Evolutionary conservation across 2,797 vertebrate species (phyloP).

Genomic region (Tokudaia muenninki): DNA sequence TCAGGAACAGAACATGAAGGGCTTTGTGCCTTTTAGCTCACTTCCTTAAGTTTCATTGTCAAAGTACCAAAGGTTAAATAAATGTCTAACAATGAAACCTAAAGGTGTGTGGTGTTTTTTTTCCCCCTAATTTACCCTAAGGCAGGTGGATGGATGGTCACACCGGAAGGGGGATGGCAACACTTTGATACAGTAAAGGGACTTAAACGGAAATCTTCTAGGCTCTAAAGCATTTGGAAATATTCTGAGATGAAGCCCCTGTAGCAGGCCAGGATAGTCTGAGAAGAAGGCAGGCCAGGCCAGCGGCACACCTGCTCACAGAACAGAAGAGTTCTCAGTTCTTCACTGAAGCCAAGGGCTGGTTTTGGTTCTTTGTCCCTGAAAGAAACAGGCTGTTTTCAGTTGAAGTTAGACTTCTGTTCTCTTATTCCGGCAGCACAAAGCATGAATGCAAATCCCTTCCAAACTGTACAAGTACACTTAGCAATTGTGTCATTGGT

Average conservation of each 20-base stretch:
- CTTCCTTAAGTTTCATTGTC: constrained; percentile 71
- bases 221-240: constrained; percentile 48
- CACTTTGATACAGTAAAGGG: constrained; percentile 62
- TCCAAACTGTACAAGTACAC: background rate
- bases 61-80: constrained; percentile 64
- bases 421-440: constrained; percentile 49
- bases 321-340: background rate
- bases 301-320: background rate
- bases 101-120: constrained; percentile 44
- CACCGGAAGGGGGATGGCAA: constrained; percentile 57
- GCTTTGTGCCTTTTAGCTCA: constrained; percentile 73
- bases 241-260: background rate
- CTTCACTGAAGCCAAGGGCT: background rate
- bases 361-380: background rate
- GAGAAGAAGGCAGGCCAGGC: background rate
- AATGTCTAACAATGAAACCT: constrained; percentile 62
- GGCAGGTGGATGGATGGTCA: constrained; percentile 77
- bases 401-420: constrained; percentile 23
- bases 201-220: constrained; percentile 53
- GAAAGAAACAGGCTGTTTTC: constrained; percentile 3
- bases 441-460: constrained; percentile 17
- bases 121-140: background rate
- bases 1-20: constrained; percentile 54
- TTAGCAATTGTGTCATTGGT: background rate
- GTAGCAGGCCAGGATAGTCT: background rate